A percentile compares a stretch with the other conserved stretches of the same genome.
Conservation (phyloP, 2,797 vertebrate species). For the Delichon dasypus region DNA sequence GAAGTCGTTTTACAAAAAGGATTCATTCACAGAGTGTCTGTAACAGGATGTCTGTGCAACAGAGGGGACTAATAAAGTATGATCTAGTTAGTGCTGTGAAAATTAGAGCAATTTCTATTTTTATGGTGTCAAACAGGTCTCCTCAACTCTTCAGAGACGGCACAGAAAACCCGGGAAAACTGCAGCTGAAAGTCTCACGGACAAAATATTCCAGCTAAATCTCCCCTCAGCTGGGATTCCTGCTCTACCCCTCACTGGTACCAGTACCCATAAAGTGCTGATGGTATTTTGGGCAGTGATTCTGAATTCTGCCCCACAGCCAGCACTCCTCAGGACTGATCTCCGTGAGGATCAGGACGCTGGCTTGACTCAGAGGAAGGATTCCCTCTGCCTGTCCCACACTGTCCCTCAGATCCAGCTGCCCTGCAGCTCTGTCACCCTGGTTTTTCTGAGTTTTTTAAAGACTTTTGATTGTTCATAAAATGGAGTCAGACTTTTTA, state of each 20-base stretch:
- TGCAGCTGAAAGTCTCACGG: not conserved
- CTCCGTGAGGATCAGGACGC: accelerated
- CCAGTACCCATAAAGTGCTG: not conserved
- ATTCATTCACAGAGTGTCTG: not conserved
- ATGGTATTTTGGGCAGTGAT: not conserved
- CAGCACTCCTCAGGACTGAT: not conserved
- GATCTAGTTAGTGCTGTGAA: not conserved
- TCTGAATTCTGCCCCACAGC: not conserved
- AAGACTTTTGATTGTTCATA: no score
- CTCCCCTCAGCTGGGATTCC: not conserved
- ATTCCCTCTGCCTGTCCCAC: not conserved
- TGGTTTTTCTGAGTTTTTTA: no score
- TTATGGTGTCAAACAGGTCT: not conserved
- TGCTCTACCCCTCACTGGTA: not conserved
- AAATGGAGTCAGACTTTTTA: no score
- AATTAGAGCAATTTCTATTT: not conserved
- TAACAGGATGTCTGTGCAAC: not conserved
- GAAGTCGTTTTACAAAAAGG: not conserved
- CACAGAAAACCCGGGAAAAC: not conserved
- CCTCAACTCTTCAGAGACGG: not conserved
- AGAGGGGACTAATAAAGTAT: not conserved
- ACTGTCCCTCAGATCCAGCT: not conserved
- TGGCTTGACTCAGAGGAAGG: not conserved
- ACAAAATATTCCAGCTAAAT: not conserved
- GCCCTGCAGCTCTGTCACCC: no score